Evolutionary conservation across 1,140 invertebrate genomes (phyloP), one percentile per base, ranked within the genome.

Genomic region (Procambarus virginalis): DNA sequence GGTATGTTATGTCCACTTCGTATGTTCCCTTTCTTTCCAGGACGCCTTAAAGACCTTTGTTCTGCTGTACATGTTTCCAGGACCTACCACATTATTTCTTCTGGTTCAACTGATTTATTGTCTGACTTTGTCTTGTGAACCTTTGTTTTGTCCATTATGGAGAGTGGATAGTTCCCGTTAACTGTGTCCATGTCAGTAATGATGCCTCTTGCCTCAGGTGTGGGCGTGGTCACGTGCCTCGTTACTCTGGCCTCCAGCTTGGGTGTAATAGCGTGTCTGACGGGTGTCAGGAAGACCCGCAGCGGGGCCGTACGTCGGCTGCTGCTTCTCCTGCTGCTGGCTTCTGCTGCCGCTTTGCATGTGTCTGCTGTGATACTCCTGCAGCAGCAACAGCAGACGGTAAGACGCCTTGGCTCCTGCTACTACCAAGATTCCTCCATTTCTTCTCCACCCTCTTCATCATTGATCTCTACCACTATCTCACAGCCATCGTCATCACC

Each of bases 301-400:
- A 89, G 88, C 46, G 88, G 87, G 76, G 88, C 88, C 2, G 46
- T 84, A 45, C 34, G 88, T 12, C 88, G 88, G 6, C 81, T 89
- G 34, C 6, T 84, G n/a, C 88, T 89, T 51, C 60, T 83, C 45
- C 20, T 89, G 46, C 34, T 83, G 75, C 20, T 84, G 55, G 81
- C 60, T 17, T 12, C 20, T 17, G 49, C 81, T 14, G 34, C 45
- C 45, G 51, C 83, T 60, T 58, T 89, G 45, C 82, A 89, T 17
- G 80, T 77, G 34, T 46, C 73, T 2, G 70, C 51, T 20, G 88
- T 84, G n/a, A 70, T 45, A 10, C 73, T 89, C 3, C 64, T 82
- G 20, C 76, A 64, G 64, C 34, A 34, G 34, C 34, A n/a, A n/a
- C n/a, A 58, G 20, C 48, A 20, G 12, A 12, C 49, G 6, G 73